phyloP scores from a whole-genome alignment of 92 coral and sea anemone genomes.

The Virgularia gustaviana region DNA sequence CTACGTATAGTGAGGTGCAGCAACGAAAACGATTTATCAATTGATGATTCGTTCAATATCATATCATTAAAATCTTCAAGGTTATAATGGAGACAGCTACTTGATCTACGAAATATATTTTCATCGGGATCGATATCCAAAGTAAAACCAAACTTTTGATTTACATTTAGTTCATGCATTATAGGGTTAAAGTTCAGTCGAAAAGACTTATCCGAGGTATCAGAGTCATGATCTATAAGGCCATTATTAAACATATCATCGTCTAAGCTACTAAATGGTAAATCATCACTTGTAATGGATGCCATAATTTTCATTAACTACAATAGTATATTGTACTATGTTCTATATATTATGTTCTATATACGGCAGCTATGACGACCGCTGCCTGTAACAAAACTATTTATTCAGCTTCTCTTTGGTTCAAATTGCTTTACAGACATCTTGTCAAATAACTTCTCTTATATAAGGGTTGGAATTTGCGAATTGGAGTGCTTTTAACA shows the following conservation, averaged over 20 bases:
- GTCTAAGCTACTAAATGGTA: too few species aligned
- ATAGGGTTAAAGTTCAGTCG: slow-evolving; percentile 43
- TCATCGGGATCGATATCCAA: slow-evolving; percentile 57
- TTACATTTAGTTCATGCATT: slow-evolving; percentile 8
- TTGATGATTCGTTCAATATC: neutral
- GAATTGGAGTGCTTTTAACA: too few species aligned
- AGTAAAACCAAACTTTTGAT: slow-evolving; percentile 40
- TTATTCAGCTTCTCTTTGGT: too few species aligned
- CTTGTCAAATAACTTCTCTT: too few species aligned
- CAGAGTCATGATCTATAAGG: slow-evolving; percentile 30
- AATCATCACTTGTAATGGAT: too few species aligned
- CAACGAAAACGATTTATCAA: slow-evolving; percentile 18
- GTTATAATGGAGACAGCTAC: slow-evolving; percentile 21
- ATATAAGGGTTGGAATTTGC: too few species aligned
- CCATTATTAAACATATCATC: slow-evolving; percentile 34
- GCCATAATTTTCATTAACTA: too few species aligned
- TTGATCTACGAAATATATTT: slow-evolving; percentile 19
- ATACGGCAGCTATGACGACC: too few species aligned
- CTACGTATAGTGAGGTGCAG: slow-evolving; percentile 53
- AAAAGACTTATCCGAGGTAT: slow-evolving; percentile 35
- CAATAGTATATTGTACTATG: too few species aligned
- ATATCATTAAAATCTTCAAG: slow-evolving; percentile 51
- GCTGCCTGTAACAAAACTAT: too few species aligned
- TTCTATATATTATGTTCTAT: too few species aligned
- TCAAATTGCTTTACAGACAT: too few species aligned